These are phyloP conservation scores for Aphidoletes aphidimyza DNA, from an alignment of 2,888 invertebrate genomes.

Conservation along the genomic window DNA sequence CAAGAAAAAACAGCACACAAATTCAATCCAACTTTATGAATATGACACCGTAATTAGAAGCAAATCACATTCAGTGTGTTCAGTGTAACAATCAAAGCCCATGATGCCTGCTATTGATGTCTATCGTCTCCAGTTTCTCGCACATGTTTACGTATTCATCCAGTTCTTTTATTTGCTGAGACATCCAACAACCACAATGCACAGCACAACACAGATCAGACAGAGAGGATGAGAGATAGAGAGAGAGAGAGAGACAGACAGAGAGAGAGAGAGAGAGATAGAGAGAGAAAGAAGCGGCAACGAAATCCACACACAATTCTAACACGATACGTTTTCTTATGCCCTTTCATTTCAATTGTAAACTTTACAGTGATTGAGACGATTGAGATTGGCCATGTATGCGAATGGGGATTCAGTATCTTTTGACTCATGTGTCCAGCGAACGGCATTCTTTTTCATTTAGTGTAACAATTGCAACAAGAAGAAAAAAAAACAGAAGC, in stretches of 20 bases:
- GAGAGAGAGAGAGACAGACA: background rate
- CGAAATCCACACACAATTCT: background rate
- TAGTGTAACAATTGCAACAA: background rate
- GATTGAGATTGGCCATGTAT: background rate
- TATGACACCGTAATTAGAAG: background rate
- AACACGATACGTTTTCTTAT: slow-evolving; percentile 9
- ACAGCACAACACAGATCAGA: background rate
- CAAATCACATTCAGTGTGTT: no score
- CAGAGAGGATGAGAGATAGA: background rate
- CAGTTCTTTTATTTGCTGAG: slow-evolving; percentile 27
- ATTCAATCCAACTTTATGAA: background rate
- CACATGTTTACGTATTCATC: slow-evolving; percentile 19
- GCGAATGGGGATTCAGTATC: background rate
- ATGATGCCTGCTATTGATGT: background rate
- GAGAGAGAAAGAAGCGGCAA: background rate
- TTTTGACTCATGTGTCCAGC: slow-evolving; percentile 32
- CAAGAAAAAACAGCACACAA: no score
- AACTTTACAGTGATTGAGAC: background rate
- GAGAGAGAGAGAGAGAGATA: background rate
- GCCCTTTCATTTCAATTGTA: slow-evolving; percentile 12
- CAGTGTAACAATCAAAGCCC: no score
- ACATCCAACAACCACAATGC: slow-evolving; percentile 14
- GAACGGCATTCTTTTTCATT: background rate
- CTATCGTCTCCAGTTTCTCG: slow-evolving; percentile 40
- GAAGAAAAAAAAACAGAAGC: background rate